Base-by-base conservation (phyloP, 64 coral and sea anemone genomes). In the Orbicella faveolata region DNA sequence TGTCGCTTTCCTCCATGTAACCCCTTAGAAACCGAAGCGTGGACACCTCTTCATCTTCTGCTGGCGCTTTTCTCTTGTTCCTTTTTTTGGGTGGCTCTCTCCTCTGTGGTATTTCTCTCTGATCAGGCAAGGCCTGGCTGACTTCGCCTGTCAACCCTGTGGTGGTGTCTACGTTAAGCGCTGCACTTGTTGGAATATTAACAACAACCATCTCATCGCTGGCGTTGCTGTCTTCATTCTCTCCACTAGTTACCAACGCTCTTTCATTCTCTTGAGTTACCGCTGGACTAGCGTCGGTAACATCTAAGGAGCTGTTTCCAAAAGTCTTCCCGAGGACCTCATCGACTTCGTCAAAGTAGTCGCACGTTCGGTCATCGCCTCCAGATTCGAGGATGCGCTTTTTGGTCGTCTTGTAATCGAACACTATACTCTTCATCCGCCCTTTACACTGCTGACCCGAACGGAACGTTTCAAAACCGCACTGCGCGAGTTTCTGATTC, bases 1-100 rank as follows among this genome's bases (percentile, higher is more conserved):
- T 88, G 53, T 94, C 92, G 80, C 92, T 94, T 44, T 94, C 92
- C 73, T 84, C 70, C 79, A 94, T 54, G 59, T 94, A 94, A 21
- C 83, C 67, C 53, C 66, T 84, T 14, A 94, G 87, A 77, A 94
- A 94, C 3, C 41, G 81, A 26, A 94, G 37, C 15, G 72, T 89
- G 62, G 88, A 83, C 20, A 63, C 67, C 21, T 94, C 92, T 17
- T 89, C 79, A 5, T 94, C 87, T 1, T 88, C 91, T 25, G 41
- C 79, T 2, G 88, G 73, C 0, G 70, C 77, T 39, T 75, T 35
- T 16, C 89, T 94, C 87, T 84, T 90, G 34, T n/a, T 41, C 17
- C 36, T 84, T 75, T 94, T 94, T 61, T 41, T 84, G 11, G 87
- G 34, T 9, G 80, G 75, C n/a, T 94, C 92, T 89, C 61, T 83